Evolutionary conservation across 2,797 vertebrate genomes (phyloP), one percentile per base, ranked within the genome.

Genomic region (Anguilla pacifica): DNA sequence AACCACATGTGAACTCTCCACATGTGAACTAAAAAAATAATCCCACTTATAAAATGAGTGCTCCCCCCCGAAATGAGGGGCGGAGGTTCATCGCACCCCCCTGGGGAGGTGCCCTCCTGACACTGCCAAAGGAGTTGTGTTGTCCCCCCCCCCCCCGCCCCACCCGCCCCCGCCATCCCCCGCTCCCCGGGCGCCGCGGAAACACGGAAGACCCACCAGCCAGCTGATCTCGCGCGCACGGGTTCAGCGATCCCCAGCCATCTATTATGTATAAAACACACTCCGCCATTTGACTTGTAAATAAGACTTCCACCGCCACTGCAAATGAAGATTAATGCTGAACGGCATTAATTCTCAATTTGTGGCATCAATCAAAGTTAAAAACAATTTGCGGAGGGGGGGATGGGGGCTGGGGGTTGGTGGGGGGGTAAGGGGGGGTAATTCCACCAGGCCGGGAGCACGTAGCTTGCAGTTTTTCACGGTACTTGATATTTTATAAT

Each of bases 271-370:
- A 89, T 55, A 89, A 89, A 87, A 89, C 57, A 87, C 61, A 77
- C 61, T 82, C 67, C 9, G n/a, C 59, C 31, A 85, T 89, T 85
- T 89, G 72, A 82, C 88, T 89, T 85, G 88, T 89, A 89, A 87
- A 89, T 89, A 89, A 87, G 86, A 84, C 28, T 83, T 51, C 86
- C 84, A 28, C 83, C 70, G 61, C 22, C 61, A 67, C 64, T 85
- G 57, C 28, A 89, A 87, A 87, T 89, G 88, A 81, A 89, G 88
- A 89, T 89, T 57, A 87, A 89, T 82, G 55, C 85, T 84, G 85
- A 87, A 81, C 84, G 43, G 83, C 57, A 89, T 89, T 89, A 83
- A 87, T 89, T 89, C 57, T 86, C 86, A 89, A 77, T 89, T 89
- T 85, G 70, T 35, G 86, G 28, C 86, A 89, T 89, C 87, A 85